Percentiles rank a stretch among this genome's conserved stretches.
These are phyloP conservation scores for Xiphorhynchus elegans DNA, from an alignment of 2,113 vertebrate species.

Conservation along the genomic window DNA sequence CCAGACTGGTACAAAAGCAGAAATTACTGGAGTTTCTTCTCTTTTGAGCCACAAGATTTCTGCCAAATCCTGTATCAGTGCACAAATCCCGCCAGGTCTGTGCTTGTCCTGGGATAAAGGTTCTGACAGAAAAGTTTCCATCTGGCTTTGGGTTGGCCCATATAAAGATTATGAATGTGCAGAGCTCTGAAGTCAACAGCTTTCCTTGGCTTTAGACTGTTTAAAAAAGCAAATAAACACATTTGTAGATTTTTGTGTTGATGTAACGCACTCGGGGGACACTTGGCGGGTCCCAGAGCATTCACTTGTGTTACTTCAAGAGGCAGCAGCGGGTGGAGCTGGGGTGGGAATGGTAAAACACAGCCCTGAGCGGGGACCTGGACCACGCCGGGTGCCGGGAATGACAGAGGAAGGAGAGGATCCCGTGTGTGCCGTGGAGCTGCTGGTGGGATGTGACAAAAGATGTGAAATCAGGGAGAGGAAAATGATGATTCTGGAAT, in stretches of 20 bases:
- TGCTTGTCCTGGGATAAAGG: constrained; percentile 20
- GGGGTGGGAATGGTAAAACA: neutral
- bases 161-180: neutral
- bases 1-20: neutral
- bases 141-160: neutral
- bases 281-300: neutral
- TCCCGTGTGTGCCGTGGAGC: neutral
- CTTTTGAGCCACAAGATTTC: neutral
- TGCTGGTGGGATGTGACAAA: constrained; percentile 45
- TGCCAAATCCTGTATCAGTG: neutral
- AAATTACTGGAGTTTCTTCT: neutral
- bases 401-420: neutral
- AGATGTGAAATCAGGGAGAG: constrained; percentile 22
- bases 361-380: constrained; percentile 26
- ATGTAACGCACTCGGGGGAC: neutral
- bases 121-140: neutral
- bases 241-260: neutral
- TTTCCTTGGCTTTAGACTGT: neutral
- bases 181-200: neutral
- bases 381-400: constrained; percentile 42
- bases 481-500: constrained; percentile 68
- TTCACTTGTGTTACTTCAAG: neutral
- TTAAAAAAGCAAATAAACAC: neutral
- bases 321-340: neutral
- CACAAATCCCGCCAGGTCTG: constrained; percentile 32